Base-by-base conservation (phyloP, 2,888 invertebrate genomes). In the Acleris cristana region DNA sequence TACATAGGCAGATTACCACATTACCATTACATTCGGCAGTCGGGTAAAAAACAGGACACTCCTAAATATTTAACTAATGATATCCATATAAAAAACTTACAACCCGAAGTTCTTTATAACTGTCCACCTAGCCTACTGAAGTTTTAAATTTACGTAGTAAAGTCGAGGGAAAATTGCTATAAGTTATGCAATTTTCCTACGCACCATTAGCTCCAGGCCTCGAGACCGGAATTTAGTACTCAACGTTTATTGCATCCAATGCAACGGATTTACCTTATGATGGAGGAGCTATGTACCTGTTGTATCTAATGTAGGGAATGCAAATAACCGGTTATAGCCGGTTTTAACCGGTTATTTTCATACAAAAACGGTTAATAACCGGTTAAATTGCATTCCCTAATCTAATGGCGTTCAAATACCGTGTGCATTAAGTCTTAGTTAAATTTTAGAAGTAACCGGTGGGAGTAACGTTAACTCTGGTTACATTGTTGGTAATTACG, bases 171-270 rank as follows among this genome's bases (percentile, higher is more conserved):
- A 89, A 89, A 89, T 90, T 88, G 87, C 84, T 82, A 77, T 85
- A 87, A 89, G 85, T 88, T 89, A 90, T 89, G 87, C 88, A 89
- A 88, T 90, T 86, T 80, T 74, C 73, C 76, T 79, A 85, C 86
- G 86, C 86, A 85, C 84, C 89, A 90, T 89, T 90, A 89, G 86
- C 84, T 78, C 57, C 81, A 79, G 79, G 76, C 75, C 76, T 76
- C 77, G 79, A 83, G 81, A 77, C 79, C 75, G 80, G 83, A 82
- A 82, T 85, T 86, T 83, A 85, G 80, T 84, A 78, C 82, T 85
- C 78, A 78, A 74, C 77, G 81, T 79, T 81, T 79, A 85, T 82
- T 86, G 84, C 86, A 85, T 72, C 79, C 79, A 79, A 82, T 86
- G 85, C 82, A 80, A 62, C 65, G 76, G 81, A 80, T 82, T 84